Evolutionary conservation across 2,888 invertebrate genomes (phyloP).

Genomic region (Synanthedon andrenaeformis): DNA sequence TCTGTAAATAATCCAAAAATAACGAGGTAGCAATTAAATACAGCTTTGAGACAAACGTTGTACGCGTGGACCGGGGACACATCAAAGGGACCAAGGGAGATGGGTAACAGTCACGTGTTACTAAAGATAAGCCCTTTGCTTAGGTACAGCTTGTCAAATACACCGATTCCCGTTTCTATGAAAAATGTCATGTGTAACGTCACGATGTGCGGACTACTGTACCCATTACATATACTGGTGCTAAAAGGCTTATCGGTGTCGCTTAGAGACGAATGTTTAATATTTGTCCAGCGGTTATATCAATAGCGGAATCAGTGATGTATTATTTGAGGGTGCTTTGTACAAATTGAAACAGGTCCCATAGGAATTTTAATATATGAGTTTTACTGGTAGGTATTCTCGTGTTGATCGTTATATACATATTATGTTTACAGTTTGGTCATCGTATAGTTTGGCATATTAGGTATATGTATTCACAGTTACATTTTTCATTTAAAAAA

Average conservation of each 20-base stretch:
- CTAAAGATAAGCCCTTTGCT: conserved; percentile 22
- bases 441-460: no score
- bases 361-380: not conserved
- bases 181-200: conserved; percentile 3
- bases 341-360: not conserved
- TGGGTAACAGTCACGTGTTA: conserved; percentile 27
- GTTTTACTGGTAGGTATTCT: not conserved
- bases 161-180: not conserved
- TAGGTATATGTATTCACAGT: no score
- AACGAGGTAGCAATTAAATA: conserved; percentile 67
- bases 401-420: no score
- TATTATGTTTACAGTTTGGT: no score
- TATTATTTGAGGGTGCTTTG: not conserved
- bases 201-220: conserved; percentile 2
- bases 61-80: conserved; percentile 27
- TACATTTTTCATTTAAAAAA: no score
- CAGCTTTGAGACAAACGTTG: conserved; percentile 54
- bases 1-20: conserved; percentile 68
- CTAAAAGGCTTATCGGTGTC: conserved; percentile 18
- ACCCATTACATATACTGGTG: conserved; percentile 4
- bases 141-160: not conserved
- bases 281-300: conserved; percentile 26
- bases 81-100: conserved; percentile 41
- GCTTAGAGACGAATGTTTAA: conserved; percentile 24
- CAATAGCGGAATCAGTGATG: conserved; percentile 8